phyloP scores from a whole-genome alignment of 2,888 invertebrate genomes.

The Tanytarsus gracilentus region DNA sequence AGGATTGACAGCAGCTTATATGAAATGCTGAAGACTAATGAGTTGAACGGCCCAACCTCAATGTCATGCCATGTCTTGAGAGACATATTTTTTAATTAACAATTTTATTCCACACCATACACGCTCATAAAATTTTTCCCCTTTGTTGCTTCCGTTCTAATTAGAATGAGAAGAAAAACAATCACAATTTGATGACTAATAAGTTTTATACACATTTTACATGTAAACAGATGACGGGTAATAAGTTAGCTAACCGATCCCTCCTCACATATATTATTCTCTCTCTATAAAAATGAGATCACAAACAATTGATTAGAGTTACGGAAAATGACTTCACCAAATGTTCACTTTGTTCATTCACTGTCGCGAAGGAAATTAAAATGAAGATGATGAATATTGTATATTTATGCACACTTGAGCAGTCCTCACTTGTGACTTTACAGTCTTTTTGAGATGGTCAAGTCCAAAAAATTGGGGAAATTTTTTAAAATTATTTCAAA shows the following conservation, averaged over 20 bases:
- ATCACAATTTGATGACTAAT: constrained; percentile 13
- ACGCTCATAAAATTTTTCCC: not conserved
- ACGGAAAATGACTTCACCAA: constrained; percentile 22
- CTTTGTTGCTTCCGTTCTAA: constrained; percentile 19
- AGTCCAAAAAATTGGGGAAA: too few relatives aligned
- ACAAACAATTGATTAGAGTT: constrained; percentile 25
- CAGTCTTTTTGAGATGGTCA: too few relatives aligned
- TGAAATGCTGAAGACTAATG: too few relatives aligned
- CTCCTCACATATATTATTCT: not conserved
- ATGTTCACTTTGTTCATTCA: constrained; percentile 11
- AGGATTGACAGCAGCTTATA: too few relatives aligned
- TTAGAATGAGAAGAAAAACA: constrained; percentile 9
- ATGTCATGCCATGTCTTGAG: too few relatives aligned
- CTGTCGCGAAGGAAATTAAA: not conserved
- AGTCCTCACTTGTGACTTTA: constrained; percentile 17
- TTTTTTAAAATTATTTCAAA: not conserved
- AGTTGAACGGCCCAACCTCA: too few relatives aligned
- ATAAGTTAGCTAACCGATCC: constrained; percentile 26
- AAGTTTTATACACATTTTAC: constrained; percentile 1
- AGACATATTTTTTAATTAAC: too few relatives aligned
- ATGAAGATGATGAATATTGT: not conserved
- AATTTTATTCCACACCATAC: not conserved
- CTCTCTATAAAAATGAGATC: constrained; percentile 10
- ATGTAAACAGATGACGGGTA: constrained; percentile 25
- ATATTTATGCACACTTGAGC: constrained; percentile 13